Conservation (phyloP, 2,888 invertebrate genomes). For the Oligia latruncula region DNA sequence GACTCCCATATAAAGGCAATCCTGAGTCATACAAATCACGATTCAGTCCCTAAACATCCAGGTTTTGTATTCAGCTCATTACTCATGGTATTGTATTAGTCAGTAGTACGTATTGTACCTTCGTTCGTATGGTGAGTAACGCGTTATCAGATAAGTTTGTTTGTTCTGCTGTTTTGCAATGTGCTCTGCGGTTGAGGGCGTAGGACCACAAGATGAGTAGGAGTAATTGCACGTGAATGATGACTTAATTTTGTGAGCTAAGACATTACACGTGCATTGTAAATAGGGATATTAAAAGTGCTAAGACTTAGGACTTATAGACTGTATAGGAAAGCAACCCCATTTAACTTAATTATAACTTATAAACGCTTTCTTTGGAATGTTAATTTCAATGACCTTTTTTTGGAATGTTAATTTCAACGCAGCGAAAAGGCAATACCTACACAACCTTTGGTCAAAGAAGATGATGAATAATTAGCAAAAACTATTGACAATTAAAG, state of each 20-base stretch:
- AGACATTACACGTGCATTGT: neutral
- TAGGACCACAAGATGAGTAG: conserved; percentile 49
- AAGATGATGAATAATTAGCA: no score
- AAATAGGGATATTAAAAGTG: neutral
- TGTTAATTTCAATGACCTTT: no score
- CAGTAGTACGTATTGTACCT: conserved; percentile 49
- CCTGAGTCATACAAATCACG: conserved; percentile 24
- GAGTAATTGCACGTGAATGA: conserved; percentile 33
- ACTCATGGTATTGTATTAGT: conserved; percentile 69
- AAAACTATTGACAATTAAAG: no score
- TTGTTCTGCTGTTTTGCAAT: conserved; percentile 72
- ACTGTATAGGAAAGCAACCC: no score
- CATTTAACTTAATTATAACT: no score
- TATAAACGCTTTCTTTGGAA: no score
- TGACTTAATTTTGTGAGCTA: conserved; percentile 23
- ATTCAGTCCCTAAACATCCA: conserved; percentile 41
- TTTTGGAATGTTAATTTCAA: no score
- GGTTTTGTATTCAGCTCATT: conserved; percentile 52
- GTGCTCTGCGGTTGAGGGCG: conserved; percentile 52
- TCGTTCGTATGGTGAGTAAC: conserved; percentile 70
- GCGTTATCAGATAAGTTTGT: conserved; percentile 77
- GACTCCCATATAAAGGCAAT: neutral
- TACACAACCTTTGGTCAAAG: no score
- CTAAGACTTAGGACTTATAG: neutral
- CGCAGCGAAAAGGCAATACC: no score